Evolutionary conservation across 1,140 invertebrate species (phyloP), one percentile per base, ranked within the genome.

Genomic region (Stenopsyche tienmushanensis): DNA sequence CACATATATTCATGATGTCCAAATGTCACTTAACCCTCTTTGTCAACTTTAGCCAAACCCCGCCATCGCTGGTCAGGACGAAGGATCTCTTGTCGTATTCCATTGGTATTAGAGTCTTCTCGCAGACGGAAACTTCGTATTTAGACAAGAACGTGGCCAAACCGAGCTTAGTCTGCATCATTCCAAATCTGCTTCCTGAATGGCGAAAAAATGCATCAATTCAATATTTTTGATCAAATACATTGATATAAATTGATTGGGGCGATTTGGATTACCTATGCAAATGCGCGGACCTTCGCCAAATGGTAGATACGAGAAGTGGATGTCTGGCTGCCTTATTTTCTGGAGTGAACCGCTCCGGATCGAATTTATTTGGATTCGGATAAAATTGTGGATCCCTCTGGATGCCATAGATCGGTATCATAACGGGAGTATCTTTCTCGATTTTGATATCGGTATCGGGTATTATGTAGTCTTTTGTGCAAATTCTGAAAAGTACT

Each of bases 211-310:
- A 20, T 53, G 23, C 5, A 20, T 42, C 41, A 13, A 3, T 55
- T 41, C 20, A 23, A 50, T 2, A 50, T 3, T 3, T 20, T 50
- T 3, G 76, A 72, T 50, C 75, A 49, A 45, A 52, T 65, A 41
- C 72, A 1, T 49, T 50, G 1, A 17, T 13, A 34, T 34, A 34
- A 24, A 18, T 17, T 17, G 18, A 42, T 34, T 25, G 23, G 2
- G 3, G 5, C n/a, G n/a, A n/a, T 18, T 1, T 18, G 20, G 18
- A 8, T 73, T 71, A 82, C 81, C 83, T 62, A 85, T 82, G 67
- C 83, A 85, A 62, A 83, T 79, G 44, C 84, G 71, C 1, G 77
- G 76, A 7, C 83, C 84, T 58, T 84, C 83, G 5, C 83, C 83
- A 72, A 87, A 87, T 1, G 81, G 77, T 44, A 83, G 44, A 65